These are phyloP conservation scores for Rhinichthys osculus DNA, from an alignment of 2,797 vertebrate species.

Conservation along the genomic window DNA sequence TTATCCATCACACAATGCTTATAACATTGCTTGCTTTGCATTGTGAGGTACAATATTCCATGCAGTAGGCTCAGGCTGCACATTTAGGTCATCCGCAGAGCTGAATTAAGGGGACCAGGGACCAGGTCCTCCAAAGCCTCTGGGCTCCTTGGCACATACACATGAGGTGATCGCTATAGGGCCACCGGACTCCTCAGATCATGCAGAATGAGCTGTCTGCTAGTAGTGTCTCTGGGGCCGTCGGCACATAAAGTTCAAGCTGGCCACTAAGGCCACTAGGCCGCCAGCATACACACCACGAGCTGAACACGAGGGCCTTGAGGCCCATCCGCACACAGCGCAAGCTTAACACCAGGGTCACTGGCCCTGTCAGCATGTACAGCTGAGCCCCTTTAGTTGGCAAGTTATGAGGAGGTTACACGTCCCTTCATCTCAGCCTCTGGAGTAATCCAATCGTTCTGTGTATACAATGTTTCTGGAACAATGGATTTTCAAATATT, in stretches of 20 bases:
- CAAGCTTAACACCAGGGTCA: not conserved
- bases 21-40: not conserved
- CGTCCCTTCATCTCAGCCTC: not conserved
- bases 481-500: not conserved
- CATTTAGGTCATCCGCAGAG: not conserved
- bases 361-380: constrained; percentile 4
- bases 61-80: not conserved
- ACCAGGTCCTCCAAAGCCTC: not conserved
- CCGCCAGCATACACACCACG: not conserved
- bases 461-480: not conserved
- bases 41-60: not conserved
- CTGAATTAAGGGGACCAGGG: not conserved
- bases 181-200: not conserved
- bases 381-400: constrained; percentile 25
- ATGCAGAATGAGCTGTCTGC: not conserved
- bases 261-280: not conserved
- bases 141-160: not conserved
- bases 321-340: not conserved
- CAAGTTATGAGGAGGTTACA: constrained; percentile 5
- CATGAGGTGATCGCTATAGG: not conserved
- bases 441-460: not conserved
- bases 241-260: not conserved
- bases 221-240: not conserved
- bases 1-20: not conserved
- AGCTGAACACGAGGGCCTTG: not conserved